Evolutionary conservation across 2,888 invertebrate species (phyloP).

Genomic region (Ichneumoninae sp.): DNA sequence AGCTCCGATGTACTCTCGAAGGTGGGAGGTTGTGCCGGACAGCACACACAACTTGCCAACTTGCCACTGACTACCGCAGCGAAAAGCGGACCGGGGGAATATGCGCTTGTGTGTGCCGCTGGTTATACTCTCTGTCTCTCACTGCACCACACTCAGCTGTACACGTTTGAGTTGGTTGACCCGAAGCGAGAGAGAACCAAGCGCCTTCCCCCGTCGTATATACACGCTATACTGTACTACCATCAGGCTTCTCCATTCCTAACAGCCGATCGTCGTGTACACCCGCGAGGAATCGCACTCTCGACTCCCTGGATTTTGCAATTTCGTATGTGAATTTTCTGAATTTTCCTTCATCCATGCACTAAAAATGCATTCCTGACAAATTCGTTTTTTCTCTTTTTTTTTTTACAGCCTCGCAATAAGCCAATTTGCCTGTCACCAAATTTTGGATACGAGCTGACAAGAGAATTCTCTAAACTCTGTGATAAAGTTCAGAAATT

Average conservation of each 20-base stretch:
- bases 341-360: constrained; percentile 44
- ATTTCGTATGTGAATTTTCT: constrained; percentile 9
- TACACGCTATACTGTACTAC: constrained; percentile 43
- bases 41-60: constrained; percentile 58
- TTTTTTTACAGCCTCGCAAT: neutral
- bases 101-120: constrained; percentile 63
- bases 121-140: constrained; percentile 11
- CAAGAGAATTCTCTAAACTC: neutral
- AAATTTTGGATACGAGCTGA: constrained; percentile 6
- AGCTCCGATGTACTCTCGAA: constrained; percentile 12
- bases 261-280: constrained; percentile 21
- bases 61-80: constrained; percentile 55
- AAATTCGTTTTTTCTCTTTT: neutral
- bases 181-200: constrained; percentile 76
- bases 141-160: constrained; percentile 54
- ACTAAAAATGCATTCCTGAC: neutral
- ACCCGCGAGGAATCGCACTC: constrained; percentile 32
- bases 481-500: neutral
- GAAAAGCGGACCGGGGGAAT: constrained; percentile 73
- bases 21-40: constrained; percentile 51
- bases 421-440: neutral
- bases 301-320: neutral
- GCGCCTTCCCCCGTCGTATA: constrained; percentile 73
- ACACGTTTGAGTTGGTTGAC: constrained; percentile 83
- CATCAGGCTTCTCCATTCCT: constrained; percentile 32